Base-by-base conservation (phyloP, 2,888 invertebrate genomes). In the Papilio demoleus region DNA sequence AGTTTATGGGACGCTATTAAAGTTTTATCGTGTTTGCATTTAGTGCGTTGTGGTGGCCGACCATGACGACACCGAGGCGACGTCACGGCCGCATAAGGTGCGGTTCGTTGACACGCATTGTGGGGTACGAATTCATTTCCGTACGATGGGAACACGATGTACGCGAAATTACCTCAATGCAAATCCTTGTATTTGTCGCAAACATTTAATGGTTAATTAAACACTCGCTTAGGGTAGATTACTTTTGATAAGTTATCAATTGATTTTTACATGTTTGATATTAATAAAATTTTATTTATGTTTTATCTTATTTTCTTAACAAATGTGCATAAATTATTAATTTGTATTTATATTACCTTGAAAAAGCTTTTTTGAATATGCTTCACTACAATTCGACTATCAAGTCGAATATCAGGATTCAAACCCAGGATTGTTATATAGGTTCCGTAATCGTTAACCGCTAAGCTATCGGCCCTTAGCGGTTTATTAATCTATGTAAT, bases 71-170 rank as follows among this genome's bases (percentile, higher is more conserved):
- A 19, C 22, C 31, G 9, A 9, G 1, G n/a, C 12, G 47, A 24
- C 24, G 24, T 56, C 53, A 31, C 31, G 27, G 24, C 53, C 31
- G 53, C 31, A 56, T 31, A 56, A 56, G 31, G 53, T 31, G 53
- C 31, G 53, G 53, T 53, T 53, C 53, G 53, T 53, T 53, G 53
- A 53, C 53, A 27, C 53, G 53, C n/a, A 53, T 53, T 53, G 53
- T 53, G 53, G 65, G 14, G 63, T 53, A 59, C 61, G 31, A 68
- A 40, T 60, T 63, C 19, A 50, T 14, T 68, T 31, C 31, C n/a
- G 45, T 42, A 24, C 22, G 42, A 24, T 50, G n/a, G 53, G 14
- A 53, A 31, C 9, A n/a, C 14, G 31, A 31, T 17, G 31, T 56
- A 31, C 17, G 53, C 53, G 31, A 56, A 31, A 56, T 31, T 56